phyloP scores from a whole-genome alignment of 92 coral and sea anemone genomes.

The Micromussa lordhowensis region DNA sequence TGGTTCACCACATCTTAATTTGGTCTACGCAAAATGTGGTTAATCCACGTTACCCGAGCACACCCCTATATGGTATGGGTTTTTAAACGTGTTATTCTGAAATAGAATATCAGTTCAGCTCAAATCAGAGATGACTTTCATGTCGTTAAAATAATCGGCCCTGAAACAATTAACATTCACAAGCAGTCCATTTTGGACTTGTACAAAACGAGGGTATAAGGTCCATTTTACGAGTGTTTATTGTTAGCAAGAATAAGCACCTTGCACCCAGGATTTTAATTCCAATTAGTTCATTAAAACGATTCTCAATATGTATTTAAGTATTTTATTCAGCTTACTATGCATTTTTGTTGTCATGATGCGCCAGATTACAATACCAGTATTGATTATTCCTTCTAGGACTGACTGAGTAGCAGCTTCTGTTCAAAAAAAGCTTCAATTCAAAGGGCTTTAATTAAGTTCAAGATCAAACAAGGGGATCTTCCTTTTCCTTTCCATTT shows the following conservation, averaged over 20 bases:
- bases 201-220: no score
- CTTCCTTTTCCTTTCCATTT: slow-evolving; percentile 1
- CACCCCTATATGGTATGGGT: not conserved
- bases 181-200: no score
- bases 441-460: not conserved
- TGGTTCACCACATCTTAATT: no score
- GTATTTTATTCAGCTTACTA: not conserved
- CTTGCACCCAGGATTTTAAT: not conserved
- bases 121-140: no score
- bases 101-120: not conserved
- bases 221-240: no score
- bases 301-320: not conserved
- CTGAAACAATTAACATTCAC: no score
- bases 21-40: no score
- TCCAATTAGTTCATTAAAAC: not conserved
- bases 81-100: not conserved
- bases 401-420: no score
- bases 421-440: not conserved
- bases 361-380: not conserved
- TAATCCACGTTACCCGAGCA: no score
- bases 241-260: no score
- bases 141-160: no score
- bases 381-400: not conserved
- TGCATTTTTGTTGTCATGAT: not conserved
- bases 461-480: slow-evolving; percentile 28